Base-by-base conservation (phyloP, 2,113 vertebrate genomes). In the Montifringilla adamsi region DNA sequence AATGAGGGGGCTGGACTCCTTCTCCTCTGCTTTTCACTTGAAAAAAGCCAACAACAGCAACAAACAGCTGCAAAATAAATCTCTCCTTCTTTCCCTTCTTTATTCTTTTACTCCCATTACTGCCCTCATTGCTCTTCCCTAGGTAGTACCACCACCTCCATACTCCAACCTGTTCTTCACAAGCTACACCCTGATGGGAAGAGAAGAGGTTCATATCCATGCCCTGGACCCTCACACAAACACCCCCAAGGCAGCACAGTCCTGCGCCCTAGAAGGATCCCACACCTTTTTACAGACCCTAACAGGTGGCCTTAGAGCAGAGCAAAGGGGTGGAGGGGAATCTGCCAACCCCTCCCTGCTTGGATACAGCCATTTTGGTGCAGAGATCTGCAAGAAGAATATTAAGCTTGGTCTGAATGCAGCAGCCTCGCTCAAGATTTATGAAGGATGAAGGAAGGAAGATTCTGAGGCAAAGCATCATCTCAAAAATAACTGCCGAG, bases 371-470 rank as follows among this genome's bases (percentile, higher is more conserved):
- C 96, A 96, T 93, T 96, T 97, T 96, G 94, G 95, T 96, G 96
- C 96, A 97, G 96, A 97, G 96, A 96, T 95, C 96, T 96, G 96
- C 96, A 97, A 95, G 94, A 96, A 87, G 96, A 97, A 97, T 97
- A 97, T 97, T 97, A 97, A 97, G 96, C 96, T 97, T 80, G 96
- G 95, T 90, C 89, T 86, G 96, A 96, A 97, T 97, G 96, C 96
- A 96, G 96, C 96, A 97, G 93, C 80, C 93, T 96, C 53, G 44
- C 95, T 90, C 93, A 94, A 97, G 96, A 97, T 97, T 97, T 97
- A 97, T 97, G 96, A 97, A 95, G 95, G 96, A 96, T 97, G 96
- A 97, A 97, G 95, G 96, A 95, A 95, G 93, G 95, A 97, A 97
- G 96, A 96, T 95, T 97, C 84, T 52, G 91, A 97, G 89, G 96